Conservation (phyloP, 2,113 vertebrate genomes). For the Semicossyphus pulcher region DNA sequence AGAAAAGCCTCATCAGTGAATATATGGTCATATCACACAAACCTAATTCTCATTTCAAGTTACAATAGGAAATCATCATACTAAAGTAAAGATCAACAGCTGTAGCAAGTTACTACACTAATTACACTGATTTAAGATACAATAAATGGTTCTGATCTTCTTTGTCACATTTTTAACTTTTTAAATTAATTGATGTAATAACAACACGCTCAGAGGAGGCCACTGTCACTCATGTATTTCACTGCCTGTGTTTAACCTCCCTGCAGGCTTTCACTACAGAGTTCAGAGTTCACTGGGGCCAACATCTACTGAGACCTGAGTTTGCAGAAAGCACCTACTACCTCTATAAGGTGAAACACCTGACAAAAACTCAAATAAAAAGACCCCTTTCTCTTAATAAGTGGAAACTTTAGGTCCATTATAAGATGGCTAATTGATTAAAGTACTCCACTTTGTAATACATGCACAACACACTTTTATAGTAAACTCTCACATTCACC, state of each 20-base stretch:
- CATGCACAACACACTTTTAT: not conserved
- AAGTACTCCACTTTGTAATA: not conserved
- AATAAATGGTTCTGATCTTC: not conserved
- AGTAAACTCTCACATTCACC: not conserved
- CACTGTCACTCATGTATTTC: not conserved
- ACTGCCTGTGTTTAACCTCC: not conserved
- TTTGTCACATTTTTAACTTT: not conserved
- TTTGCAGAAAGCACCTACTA: conserved; percentile 99
- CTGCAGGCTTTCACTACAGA: conserved; percentile 97
- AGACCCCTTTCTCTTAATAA: not conserved
- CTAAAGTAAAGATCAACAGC: no score
- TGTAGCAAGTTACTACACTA: not conserved
- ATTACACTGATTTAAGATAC: no score
- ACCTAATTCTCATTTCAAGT: not conserved
- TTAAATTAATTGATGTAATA: no score
- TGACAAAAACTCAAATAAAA: not conserved
- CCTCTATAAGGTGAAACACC: conserved; percentile 94
- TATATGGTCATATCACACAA: not conserved
- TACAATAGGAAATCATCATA: not conserved
- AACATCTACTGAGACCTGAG: conserved; percentile 96
- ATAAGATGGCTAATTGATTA: not conserved
- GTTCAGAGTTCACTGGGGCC: conserved; percentile 98
- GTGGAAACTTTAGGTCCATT: not conserved
- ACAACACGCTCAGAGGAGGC: no score
- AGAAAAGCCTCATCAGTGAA: not conserved